A percentile compares a stretch with the other conserved stretches of the same genome.
Evolutionary conservation across 2,113 vertebrate genomes (phyloP).

Genomic region (Ptychochromis oligacanthus): DNA sequence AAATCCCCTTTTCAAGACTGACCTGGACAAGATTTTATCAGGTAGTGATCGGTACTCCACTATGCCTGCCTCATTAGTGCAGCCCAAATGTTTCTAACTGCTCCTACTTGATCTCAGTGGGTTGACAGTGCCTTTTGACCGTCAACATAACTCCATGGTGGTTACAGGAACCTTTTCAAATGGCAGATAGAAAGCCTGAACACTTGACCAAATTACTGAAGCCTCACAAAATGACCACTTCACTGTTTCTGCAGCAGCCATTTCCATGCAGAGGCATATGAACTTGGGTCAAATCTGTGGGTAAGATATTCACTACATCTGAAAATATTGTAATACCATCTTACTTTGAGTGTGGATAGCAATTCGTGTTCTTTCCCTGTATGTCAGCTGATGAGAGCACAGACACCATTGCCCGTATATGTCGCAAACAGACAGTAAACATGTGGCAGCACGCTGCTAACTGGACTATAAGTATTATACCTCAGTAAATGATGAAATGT

Average conservation of each 20-base stretch:
- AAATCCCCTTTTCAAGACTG: background rate
- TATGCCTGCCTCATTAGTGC: background rate
- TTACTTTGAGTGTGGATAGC: background rate
- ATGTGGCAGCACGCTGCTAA: background rate
- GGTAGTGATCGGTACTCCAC: background rate
- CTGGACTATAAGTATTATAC: background rate
- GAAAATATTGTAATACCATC: background rate
- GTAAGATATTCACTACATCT: background rate
- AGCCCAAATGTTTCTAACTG: background rate
- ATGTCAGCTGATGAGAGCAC: background rate
- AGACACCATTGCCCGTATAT: background rate
- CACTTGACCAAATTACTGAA: background rate
- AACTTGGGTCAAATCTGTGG: background rate
- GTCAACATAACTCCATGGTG: background rate
- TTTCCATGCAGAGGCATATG: background rate
- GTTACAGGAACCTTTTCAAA: background rate
- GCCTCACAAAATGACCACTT: background rate
- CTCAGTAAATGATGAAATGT: background rate
- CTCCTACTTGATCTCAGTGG: background rate
- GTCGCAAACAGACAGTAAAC: no score
- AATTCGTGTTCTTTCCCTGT: background rate
- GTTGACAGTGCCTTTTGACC: background rate
- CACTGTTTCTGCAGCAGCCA: background rate
- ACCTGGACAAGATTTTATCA: background rate
- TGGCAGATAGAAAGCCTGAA: background rate